phyloP scores from a whole-genome alignment of 1,140 invertebrate species.

The Rhagoletis pomonella region DNA sequence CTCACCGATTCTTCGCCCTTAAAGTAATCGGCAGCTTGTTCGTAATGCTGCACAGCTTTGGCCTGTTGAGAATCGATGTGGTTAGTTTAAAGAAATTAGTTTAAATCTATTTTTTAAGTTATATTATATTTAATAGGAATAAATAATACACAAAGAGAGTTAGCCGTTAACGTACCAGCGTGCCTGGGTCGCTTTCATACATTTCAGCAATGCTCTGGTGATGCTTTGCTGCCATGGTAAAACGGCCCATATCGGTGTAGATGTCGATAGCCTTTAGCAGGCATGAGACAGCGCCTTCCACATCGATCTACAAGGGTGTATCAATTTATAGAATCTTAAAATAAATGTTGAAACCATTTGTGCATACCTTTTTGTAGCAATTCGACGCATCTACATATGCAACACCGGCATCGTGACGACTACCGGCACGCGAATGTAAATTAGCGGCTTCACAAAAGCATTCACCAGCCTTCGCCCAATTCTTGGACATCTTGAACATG shows the following conservation, averaged over 20 bases:
- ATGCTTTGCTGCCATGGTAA: slow-evolving; percentile 98
- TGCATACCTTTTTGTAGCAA: slow-evolving; percentile 95
- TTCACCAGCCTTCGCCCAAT: slow-evolving; percentile 95
- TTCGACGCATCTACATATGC: slow-evolving; percentile 97
- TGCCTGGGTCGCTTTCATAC: slow-evolving; percentile 94
- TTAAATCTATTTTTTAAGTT: no score
- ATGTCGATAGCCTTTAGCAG: slow-evolving; percentile 97
- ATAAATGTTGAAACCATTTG: not conserved
- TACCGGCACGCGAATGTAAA: slow-evolving; percentile 89
- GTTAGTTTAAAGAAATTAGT: no score
- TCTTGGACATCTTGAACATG: slow-evolving; percentile 99
- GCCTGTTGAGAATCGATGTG: slow-evolving; percentile 54
- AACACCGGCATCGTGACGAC: slow-evolving; percentile 94
- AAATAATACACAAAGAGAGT: no score
- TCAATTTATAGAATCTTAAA: not conserved
- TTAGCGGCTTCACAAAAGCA: slow-evolving; percentile 94
- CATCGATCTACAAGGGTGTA: slow-evolving; percentile 62
- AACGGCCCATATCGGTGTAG: slow-evolving; percentile 99
- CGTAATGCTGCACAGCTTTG: slow-evolving; percentile 92
- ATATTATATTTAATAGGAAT: no score
- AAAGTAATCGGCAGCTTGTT: slow-evolving; percentile 98
- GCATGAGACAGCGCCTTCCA: slow-evolving; percentile 90
- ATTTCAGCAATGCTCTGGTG: slow-evolving; percentile 98
- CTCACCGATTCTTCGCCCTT: slow-evolving; percentile 92
- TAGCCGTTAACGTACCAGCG: slow-evolving; percentile 82